Evolutionary conservation across 2,888 invertebrate genomes (phyloP).

Genomic region (Meteorus cinctellus): DNA sequence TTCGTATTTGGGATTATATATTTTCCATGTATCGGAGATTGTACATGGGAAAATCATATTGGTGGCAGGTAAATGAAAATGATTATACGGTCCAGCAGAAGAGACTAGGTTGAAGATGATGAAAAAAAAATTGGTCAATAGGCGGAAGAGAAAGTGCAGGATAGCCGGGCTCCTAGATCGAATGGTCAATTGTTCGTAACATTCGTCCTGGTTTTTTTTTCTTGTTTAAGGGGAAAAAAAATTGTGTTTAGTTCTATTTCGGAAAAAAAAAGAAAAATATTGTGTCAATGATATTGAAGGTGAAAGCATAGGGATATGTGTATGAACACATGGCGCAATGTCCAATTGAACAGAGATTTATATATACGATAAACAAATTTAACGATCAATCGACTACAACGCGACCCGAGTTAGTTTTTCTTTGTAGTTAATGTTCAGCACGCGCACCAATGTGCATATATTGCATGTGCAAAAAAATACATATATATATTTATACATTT

Average conservation of each 20-base stretch:
- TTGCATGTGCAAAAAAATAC: no score
- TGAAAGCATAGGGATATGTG: slow-evolving; percentile 7
- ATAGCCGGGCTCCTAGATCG: slow-evolving; percentile 1
- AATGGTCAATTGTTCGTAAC: slow-evolving; percentile 29
- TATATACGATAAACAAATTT: slow-evolving; percentile 15
- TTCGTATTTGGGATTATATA: background rate
- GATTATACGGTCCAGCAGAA: slow-evolving; percentile 9
- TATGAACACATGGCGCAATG: slow-evolving; percentile 5
- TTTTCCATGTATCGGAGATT: slow-evolving; percentile 10
- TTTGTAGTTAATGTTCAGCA: slow-evolving; percentile 4
- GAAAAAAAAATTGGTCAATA: slow-evolving; percentile 30
- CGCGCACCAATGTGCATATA: background rate
- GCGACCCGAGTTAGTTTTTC: slow-evolving; percentile 5
- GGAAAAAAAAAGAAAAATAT: background rate
- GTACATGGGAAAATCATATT: slow-evolving; percentile 19
- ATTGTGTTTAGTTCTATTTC: slow-evolving; percentile 6
- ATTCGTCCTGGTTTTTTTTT: slow-evolving; percentile 33
- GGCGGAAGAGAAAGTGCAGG: slow-evolving; percentile 26
- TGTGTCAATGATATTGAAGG: background rate
- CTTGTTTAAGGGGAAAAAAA: background rate
- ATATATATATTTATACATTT: background rate
- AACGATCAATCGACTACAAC: slow-evolving; percentile 22
- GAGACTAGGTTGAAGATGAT: slow-evolving; percentile 9
- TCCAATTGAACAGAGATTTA: slow-evolving; percentile 23
- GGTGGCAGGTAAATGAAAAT: slow-evolving; percentile 18